These are phyloP conservation scores for Malaclemys terrapin DNA, from an alignment of 2,113 vertebrate genomes.

Conservation along the genomic window DNA sequence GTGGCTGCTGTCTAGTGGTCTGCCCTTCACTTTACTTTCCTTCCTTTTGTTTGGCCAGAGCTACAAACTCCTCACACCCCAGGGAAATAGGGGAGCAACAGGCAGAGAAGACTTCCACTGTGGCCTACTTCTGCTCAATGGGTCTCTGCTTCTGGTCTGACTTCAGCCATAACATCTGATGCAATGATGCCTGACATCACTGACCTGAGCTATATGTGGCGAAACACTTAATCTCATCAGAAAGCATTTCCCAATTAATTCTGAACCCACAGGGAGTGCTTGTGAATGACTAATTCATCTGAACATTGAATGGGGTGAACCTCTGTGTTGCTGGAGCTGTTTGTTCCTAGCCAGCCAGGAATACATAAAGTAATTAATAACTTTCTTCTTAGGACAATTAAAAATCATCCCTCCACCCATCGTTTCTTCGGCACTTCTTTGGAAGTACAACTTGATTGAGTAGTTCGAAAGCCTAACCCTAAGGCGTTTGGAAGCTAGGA, in stretches of 20 bases:
- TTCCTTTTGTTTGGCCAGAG: neutral
- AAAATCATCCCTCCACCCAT: neutral
- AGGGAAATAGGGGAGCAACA: neutral
- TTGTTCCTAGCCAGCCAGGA: neutral
- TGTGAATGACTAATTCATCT: neutral
- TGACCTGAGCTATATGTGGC: neutral
- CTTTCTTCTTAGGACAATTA: neutral
- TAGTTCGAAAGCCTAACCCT: neutral
- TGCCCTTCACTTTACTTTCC: neutral
- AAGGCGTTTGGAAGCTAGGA: neutral
- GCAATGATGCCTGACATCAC: neutral
- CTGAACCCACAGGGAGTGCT: neutral
- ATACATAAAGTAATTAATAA: neutral
- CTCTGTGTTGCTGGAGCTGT: neutral
- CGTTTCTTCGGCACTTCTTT: neutral
- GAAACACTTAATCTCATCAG: slow-evolving; percentile 14
- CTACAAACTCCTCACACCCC: neutral
- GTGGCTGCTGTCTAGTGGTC: neutral
- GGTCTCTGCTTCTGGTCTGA: neutral
- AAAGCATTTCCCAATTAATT: slow-evolving; percentile 18
- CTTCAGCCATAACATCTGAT: neutral
- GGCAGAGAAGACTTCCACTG: neutral
- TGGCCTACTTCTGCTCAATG: neutral
- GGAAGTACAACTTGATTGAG: neutral
- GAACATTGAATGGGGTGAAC: neutral